Percentiles rank a stretch among this genome's conserved stretches.
phyloP scores from a whole-genome alignment of 2,888 invertebrate species.

The Pseudococcus jackbeardsleyi region DNA sequence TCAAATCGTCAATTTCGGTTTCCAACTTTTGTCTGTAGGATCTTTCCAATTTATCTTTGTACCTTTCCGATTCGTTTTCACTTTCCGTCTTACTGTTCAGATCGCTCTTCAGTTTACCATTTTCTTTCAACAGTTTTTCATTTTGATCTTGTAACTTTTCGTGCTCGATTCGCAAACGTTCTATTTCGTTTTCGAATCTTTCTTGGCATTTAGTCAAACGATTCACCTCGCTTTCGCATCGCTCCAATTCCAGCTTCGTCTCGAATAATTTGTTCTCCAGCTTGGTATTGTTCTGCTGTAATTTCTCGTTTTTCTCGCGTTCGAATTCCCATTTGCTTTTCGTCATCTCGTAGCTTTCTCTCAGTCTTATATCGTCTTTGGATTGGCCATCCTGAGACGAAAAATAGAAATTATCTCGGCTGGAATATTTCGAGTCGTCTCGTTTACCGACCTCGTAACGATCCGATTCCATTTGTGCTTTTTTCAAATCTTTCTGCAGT shows the following conservation, averaged over 20 bases:
- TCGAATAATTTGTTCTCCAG: conserved; percentile 84
- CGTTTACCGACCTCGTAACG: conserved; percentile 81
- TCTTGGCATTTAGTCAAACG: conserved; percentile 83
- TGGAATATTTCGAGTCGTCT: conserved; percentile 77
- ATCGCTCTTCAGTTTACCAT: conserved; percentile 77
- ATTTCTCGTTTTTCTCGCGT: conserved; percentile 77
- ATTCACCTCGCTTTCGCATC: conserved; percentile 82
- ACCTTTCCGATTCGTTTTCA: conserved; percentile 80
- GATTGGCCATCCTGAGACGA: conserved; percentile 76
- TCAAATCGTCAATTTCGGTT: conserved; percentile 89
- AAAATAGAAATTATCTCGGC: conserved; percentile 72
- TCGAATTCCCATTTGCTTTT: conserved; percentile 85
- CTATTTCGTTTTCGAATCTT: conserved; percentile 84
- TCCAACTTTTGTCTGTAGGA: conserved; percentile 85
- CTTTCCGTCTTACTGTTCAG: conserved; percentile 74
- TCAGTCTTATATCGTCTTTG: conserved; percentile 74
- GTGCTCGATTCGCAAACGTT: conserved; percentile 88
- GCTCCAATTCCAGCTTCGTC: conserved; percentile 83
- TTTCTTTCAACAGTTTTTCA: conserved; percentile 86
- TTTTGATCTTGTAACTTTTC: conserved; percentile 89
- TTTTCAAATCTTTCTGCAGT: conserved; percentile 83
- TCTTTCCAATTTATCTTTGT: conserved; percentile 88
- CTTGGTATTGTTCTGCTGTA: conserved; percentile 81
- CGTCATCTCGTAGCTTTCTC: conserved; percentile 76
- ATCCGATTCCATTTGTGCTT: conserved; percentile 84